Evolutionary conservation across 2,888 invertebrate species (phyloP), one percentile per base, ranked within the genome.

Genomic region (Buathra laborator): DNA sequence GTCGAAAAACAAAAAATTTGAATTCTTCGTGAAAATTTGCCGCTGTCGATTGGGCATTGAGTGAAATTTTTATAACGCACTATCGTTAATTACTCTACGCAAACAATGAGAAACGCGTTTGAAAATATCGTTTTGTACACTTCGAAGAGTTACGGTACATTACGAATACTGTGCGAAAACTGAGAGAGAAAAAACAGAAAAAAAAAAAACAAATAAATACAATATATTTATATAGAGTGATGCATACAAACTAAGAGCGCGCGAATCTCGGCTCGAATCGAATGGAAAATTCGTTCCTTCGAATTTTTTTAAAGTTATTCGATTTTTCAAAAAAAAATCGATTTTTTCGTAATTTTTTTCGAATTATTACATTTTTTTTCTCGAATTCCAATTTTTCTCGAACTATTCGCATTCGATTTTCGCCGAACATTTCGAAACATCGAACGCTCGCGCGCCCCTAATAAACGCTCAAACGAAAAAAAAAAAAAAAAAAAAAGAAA

Each of bases 201-300:
- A 43, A 56, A 29, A 64, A 43, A 78, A 44, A 43, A 24, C 71
- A 85, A 88, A 89, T 89, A 88, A 88, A 89, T 89, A 89, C 75
- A 87, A 86, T 85, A 86, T 86, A 76, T 78, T 56, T 74, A 59
- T 44, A 89, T 84, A 83, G 85, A 87, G 87, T 82, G 85, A 74
- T 82, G 62, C 88, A 88, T 89, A 88, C 87, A 82, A 86, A 72
- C 81, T 37, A 79, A 53, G 67, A 66, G n/a, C 16, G 37, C 19
- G 29, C 5, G 37, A 37, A 37, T 37, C 37, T 5, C 9, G 37
- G 3, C 37, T 37, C 37, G 37, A 37, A 37, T 5, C 9, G 37
- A 1, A 5, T 37, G 1, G 37, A 37, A 37, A 37, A 37, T 37
- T 37, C 37, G 37, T 7, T 37, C 9, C 37, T 7, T 37, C 9